These are phyloP conservation scores for Nycticebus coucang DNA, from an alignment of 2,113 vertebrate genomes.

Conservation along the genomic window DNA sequence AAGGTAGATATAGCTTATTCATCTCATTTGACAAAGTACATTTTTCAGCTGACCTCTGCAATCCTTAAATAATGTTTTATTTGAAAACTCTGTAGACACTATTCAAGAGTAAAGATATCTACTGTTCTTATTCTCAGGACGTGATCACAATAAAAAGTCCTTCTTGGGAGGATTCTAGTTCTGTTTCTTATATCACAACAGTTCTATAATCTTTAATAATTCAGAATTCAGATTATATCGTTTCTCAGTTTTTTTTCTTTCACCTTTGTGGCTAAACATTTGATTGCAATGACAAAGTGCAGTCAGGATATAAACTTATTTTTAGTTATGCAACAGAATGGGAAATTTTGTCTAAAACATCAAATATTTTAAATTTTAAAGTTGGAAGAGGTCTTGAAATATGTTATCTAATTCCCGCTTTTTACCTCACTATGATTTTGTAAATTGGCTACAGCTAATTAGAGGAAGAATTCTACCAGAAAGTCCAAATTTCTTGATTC, in stretches of 20 bases:
- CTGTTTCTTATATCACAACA: background rate
- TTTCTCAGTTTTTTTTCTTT: background rate
- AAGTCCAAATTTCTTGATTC: background rate
- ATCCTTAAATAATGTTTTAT: background rate
- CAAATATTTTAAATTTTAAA: conserved; percentile 7
- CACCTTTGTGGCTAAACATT: background rate
- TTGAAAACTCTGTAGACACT: background rate
- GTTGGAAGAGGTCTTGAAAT: background rate
- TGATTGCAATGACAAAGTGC: background rate
- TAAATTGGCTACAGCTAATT: background rate
- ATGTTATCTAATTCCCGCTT: background rate
- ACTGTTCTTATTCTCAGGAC: background rate
- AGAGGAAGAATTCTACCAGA: background rate
- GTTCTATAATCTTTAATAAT: background rate
- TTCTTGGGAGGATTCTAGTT: background rate
- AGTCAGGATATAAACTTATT: background rate
- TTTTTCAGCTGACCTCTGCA: background rate
- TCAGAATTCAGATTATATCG: background rate
- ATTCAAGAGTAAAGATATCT: background rate
- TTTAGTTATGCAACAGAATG: background rate
- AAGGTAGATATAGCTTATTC: background rate
- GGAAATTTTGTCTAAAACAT: background rate
- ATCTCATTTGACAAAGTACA: background rate
- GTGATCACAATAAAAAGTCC: background rate
- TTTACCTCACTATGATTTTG: background rate